Evolutionary conservation across 2,113 vertebrate species (phyloP).

Genomic region (Isurus oxyrinchus): DNA sequence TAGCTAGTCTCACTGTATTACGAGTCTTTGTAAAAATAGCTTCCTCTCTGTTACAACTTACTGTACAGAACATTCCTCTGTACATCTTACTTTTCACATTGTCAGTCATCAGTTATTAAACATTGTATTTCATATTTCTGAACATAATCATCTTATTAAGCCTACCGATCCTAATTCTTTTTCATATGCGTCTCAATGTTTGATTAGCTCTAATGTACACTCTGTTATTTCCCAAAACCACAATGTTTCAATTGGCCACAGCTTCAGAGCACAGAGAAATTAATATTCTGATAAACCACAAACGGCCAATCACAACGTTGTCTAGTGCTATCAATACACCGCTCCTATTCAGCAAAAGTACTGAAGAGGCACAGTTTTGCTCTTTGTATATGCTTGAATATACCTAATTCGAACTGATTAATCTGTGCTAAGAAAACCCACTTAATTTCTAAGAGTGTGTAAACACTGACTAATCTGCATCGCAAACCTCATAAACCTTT

Average conservation of each 20-base stretch:
- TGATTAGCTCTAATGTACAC: background rate
- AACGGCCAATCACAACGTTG: background rate
- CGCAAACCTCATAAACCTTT: background rate
- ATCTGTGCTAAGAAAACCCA: background rate
- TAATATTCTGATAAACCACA: background rate
- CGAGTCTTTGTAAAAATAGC: background rate
- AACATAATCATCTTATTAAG: background rate
- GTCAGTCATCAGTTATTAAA: background rate
- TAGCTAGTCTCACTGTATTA: background rate
- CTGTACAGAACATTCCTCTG: background rate
- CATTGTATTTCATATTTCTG: background rate
- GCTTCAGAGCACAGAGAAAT: background rate
- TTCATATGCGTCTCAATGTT: background rate
- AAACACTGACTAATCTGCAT: background rate
- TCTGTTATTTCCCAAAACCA: background rate
- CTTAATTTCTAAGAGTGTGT: background rate
- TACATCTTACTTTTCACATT: background rate
- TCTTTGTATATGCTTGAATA: background rate
- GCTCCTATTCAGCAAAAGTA: background rate
- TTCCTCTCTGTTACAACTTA: background rate
- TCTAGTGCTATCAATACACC: background rate
- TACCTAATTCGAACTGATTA: background rate
- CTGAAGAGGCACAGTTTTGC: background rate
- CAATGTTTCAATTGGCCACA: background rate
- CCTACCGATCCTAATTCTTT: background rate